Percentiles rank a stretch among this genome's conserved stretches.
phyloP scores from a whole-genome alignment of 2,113 vertebrate species.

The Tympanuchus pallidicinctus region DNA sequence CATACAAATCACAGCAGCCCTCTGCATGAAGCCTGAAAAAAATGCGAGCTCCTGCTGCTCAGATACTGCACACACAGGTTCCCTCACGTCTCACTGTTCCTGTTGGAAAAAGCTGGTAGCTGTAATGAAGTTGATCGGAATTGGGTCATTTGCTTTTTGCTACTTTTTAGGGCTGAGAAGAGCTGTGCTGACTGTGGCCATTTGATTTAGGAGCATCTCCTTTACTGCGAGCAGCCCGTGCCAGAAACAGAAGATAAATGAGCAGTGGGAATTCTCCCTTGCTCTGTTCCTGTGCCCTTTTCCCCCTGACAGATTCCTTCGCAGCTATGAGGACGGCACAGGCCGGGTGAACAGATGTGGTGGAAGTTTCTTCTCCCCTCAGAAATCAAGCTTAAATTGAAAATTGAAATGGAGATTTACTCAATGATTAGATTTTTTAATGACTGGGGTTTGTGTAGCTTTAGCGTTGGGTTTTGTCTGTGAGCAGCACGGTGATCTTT shows the following conservation, averaged over 20 bases:
- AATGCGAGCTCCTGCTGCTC: neutral
- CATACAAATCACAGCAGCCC: neutral
- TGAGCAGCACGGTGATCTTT: neutral
- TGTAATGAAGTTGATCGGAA: neutral
- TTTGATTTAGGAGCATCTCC: slow-evolving; percentile 61
- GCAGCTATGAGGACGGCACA: rapidly evolving
- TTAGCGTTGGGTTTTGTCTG: neutral
- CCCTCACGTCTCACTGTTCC: neutral
- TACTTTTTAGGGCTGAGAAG: slow-evolving; percentile 25
- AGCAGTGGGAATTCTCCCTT: slow-evolving; percentile 20
- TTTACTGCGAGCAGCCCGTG: neutral
- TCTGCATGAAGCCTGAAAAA: neutral
- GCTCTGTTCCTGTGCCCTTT: neutral
- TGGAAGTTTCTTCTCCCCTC: slow-evolving; percentile 58
- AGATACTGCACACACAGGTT: neutral
- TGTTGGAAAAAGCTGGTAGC: neutral
- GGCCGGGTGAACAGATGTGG: slow-evolving; percentile 21
- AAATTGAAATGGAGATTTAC: slow-evolving; percentile 35
- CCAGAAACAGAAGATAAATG: slow-evolving; percentile 59
- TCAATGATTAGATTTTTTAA: slow-evolving; percentile 22
- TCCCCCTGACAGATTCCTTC: neutral
- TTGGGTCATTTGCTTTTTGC: slow-evolving; percentile 46
- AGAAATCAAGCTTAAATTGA: slow-evolving; percentile 38
- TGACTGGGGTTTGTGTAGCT: neutral
- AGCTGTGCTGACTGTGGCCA: neutral